phyloP scores from a whole-genome alignment of 2,888 invertebrate species.

The Rhagonycha fulva region DNA sequence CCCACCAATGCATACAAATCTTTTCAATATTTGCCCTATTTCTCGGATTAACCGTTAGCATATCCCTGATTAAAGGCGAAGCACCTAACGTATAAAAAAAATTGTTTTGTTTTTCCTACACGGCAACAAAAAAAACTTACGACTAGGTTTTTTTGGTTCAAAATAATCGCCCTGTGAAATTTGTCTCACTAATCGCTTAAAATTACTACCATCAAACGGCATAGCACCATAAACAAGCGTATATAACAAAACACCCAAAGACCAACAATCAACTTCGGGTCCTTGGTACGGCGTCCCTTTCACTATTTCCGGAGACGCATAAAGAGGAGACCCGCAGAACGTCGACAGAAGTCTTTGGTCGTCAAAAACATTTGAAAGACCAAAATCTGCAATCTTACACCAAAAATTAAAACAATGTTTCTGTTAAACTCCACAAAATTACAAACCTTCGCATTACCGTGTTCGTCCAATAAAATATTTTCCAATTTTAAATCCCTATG shows the following conservation, averaged over 20 bases:
- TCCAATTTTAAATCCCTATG: constrained; percentile 95
- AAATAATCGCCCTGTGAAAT: constrained; percentile 98
- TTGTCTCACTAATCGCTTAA: constrained; percentile 93
- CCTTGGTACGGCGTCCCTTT: constrained; percentile 96
- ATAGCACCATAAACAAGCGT: constrained; percentile 98
- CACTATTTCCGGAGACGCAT: constrained; percentile 97
- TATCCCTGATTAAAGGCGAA: constrained; percentile 89
- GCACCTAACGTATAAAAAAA: constrained; percentile 69
- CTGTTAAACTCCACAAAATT: neutral
- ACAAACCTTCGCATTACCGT: constrained; percentile 89
- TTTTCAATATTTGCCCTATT: constrained; percentile 91
- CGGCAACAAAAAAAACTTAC: constrained; percentile 60
- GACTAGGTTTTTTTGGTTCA: constrained; percentile 92
- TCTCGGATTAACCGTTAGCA: constrained; percentile 90
- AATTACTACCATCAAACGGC: constrained; percentile 99
- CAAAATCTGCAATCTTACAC: constrained; percentile 93
- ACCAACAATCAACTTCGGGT: constrained; percentile 95
- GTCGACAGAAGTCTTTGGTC: constrained; percentile 84
- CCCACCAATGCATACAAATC: constrained; percentile 97
- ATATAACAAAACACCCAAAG: constrained; percentile 94
- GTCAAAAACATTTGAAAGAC: constrained; percentile 95
- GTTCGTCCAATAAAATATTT: constrained; percentile 90
- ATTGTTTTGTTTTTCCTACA: neutral
- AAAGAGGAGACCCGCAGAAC: constrained; percentile 95
- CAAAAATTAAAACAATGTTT: neutral